Conservation (phyloP, 2,113 vertebrate genomes). For the Limanda limanda region DNA sequence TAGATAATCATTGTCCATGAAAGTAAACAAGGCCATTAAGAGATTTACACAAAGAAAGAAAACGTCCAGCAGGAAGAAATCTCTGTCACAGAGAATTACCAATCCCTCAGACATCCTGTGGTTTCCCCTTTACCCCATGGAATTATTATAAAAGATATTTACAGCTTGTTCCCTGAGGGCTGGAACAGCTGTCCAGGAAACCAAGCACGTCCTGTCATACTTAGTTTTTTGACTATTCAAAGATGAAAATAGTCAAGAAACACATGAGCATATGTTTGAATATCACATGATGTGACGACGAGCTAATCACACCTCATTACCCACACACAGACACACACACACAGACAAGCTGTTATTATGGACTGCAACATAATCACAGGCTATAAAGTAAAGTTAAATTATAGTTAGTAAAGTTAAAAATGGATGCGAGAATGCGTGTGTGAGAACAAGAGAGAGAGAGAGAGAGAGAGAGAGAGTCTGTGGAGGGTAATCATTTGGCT, state of each 20-base stretch:
- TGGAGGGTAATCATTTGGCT: background rate
- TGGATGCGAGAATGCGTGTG: background rate
- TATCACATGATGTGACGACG: conserved; percentile 30
- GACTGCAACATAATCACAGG: conserved; percentile 25
- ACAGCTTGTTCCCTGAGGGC: conserved; percentile 14
- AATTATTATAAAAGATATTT: conserved; percentile 22
- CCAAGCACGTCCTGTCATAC: background rate
- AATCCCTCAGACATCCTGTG: conserved; percentile 20
- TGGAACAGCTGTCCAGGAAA: conserved; percentile 18
- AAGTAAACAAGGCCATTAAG: conserved; percentile 55
- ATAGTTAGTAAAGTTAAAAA: background rate
- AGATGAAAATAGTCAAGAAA: background rate
- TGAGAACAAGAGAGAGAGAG: background rate
- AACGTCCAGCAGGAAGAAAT: background rate
- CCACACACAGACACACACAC: background rate
- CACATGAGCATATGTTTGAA: background rate
- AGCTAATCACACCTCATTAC: conserved; percentile 3
- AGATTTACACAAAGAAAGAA: conserved; percentile 33
- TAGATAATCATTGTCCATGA: conserved; percentile 33
- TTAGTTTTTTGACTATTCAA: background rate
- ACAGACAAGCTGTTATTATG: conserved; percentile 13
- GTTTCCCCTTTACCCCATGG: background rate
- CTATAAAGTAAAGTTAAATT: background rate
- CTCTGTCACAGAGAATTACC: background rate
- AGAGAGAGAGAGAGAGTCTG: background rate